Evolutionary conservation across 53 echinoderm and acorn worm genomes (phyloP), one percentile per base, ranked within the genome.

Genomic region (Echinometra lucunter): DNA sequence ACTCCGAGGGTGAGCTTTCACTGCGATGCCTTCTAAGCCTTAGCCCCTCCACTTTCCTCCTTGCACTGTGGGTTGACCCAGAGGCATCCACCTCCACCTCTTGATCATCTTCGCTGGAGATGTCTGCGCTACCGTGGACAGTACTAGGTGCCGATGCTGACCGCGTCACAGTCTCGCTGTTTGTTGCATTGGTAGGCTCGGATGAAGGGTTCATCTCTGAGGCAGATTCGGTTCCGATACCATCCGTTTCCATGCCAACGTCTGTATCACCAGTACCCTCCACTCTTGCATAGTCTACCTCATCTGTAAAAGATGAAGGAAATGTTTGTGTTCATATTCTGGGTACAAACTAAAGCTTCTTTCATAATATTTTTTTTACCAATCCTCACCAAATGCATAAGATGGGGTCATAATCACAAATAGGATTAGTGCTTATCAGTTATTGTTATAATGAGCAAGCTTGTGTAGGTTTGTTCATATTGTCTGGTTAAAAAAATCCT

Each of bases 171-270:
- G 44, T 58, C 66, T 94, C 94, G 45, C 94, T 94, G 57, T 74
- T 47, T 15, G 93, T 78, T 5, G 80, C 57, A 17, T 42, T 63
- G 44, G 85, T 27, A 8, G 85, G 21, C n/a, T 94, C 94, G 2
- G 94, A 94, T 17, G 82, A 44, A 9, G 92, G 72, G 57, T 92
- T 94, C 42, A 94, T 40, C 66, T 94, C 94, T 1, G 94, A 94
- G 13, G 94, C 94, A 27, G 94, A 94, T 60, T 94, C 94, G 4
- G 94, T 83, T 18, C 74, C 93, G 21, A 93, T 78, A 81, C 93
- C 93, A n/a, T 93, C 93, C 16, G 94, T 94, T 63, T 94, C 94
- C 94, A 83, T 82, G 94, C 94, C 94, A 47, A 94, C 94, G 27
- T 94, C 94, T 3, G 94, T 94, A 66, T 94, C 94, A 0, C 94